These are phyloP conservation scores for Baccha elongata DNA, from an alignment of 2,888 invertebrate genomes.

Conservation along the genomic window DNA sequence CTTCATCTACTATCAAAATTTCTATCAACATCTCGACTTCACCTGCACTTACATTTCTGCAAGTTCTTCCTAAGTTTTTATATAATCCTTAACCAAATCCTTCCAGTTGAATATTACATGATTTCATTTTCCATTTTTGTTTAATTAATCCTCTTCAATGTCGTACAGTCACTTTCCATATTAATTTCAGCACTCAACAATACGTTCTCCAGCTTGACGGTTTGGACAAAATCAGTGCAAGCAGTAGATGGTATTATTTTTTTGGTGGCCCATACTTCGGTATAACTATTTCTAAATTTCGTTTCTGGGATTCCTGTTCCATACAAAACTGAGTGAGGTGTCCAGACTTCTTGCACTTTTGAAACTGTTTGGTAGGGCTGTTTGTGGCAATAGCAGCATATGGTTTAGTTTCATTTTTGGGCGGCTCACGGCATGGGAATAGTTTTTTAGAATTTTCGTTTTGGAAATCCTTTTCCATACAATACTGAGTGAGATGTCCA, in stretches of 20 bases:
- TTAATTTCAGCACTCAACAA: conserved; percentile 25
- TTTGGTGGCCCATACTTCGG: not conserved
- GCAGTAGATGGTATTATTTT: no score
- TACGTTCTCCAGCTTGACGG: not conserved
- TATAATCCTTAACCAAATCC: not conserved
- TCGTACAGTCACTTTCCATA: conserved; percentile 35
- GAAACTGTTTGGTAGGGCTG: no score
- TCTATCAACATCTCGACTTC: conserved; percentile 32
- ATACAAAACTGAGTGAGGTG: not conserved
- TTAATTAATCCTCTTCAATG: conserved; percentile 5
- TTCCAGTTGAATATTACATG: not conserved
- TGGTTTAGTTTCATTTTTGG: no score
- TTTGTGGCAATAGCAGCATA: no score
- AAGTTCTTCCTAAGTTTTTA: not conserved
- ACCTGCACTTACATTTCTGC: conserved; percentile 1
- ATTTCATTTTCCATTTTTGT: conserved; percentile 13
- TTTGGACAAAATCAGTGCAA: conserved; percentile 14
- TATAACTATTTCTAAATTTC: not conserved
- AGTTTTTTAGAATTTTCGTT: no score
- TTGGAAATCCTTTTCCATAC: no score
- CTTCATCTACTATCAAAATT: conserved; percentile 24
- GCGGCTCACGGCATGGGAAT: no score
- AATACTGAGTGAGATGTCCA: no score
- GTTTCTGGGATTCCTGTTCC: not conserved
- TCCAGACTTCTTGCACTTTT: not conserved